Base-by-base conservation (phyloP, 2,113 vertebrate species). In the Aldabrachelys gigantea region DNA sequence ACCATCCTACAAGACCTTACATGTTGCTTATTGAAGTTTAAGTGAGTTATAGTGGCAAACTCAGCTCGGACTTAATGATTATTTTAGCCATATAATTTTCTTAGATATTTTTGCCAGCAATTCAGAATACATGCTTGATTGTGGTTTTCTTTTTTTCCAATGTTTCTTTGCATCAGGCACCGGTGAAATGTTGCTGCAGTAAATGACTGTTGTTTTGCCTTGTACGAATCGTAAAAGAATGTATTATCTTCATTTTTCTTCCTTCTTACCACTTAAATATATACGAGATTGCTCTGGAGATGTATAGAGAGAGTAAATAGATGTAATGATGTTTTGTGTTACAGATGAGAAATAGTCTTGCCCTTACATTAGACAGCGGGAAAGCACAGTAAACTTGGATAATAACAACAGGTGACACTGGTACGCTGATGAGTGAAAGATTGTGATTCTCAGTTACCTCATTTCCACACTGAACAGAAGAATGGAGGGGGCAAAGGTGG, bases 181-280 rank as follows among this genome's bases (percentile, higher is more conserved):
- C 7, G 31, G 53, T 89, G 31, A 95, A 95, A 69, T 0, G 17
- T 89, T 90, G 12, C n/a, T 38, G n/a, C 52, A 92, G 88, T 95
- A 95, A 96, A 97, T 92, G 91, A 59, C 3, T 84, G 89, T 95
- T 90, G 65, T 91, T 96, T 96, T 94, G 80, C 47, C 13, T 85
- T 89, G 52, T 69, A 89, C 11, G 6, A 93, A 93, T 89, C 2
- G 0, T 96, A 96, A 94, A 97, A 91, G 31, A 47, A 54, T 90
- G 76, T 94, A 97, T 95, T 94, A 91, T 96, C 82, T 94, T 97
- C 84, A 96, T 97, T 92, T 94, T 82, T 96, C 94, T 97, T 96
- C 59, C 49, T 90, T 87, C 59, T 92, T 94, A 57, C 82, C 27
- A 90, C 85, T 96, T 95, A 91, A 94, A 94, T 89, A 91, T 90